Evolutionary conservation across 2,113 vertebrate genomes (phyloP), one percentile per base, ranked within the genome.

Genomic region (Rhinoderma darwinii): DNA sequence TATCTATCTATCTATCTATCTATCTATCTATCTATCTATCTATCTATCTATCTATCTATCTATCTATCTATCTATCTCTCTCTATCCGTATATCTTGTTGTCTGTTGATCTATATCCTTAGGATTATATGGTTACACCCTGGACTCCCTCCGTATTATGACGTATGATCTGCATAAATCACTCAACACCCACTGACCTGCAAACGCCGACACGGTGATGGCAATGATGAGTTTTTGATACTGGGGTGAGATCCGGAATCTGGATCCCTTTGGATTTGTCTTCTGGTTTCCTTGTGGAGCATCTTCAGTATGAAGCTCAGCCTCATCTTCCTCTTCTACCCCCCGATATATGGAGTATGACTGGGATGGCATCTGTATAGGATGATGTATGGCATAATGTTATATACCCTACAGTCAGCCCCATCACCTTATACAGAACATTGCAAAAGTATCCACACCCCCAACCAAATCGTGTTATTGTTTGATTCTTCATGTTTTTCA

Each of bases 281-380:
- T 43, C 7, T 8, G 25, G 4, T 7, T 17, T 10, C 2, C 43
- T 3, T 20, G 30, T 12, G 41, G 74, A 14, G 59, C 4, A 0
- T 79, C 75, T 30, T 78, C 59, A 3, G 70, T 50, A 5, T 86
- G 84, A 4, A 86, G 75, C 35, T 78, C 84, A 11, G 82, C 82
- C 47, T 72, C 68, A 15, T 86, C 84, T 2, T 86, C 74, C 41
- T 86, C 84, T 1, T 84, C 83, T 25, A 68, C 84, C 6, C 74
- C 74, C 5, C 74, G 74, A 61, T 86, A 77, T 2, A 86, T 70
- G 30, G 84, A 78, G 32, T 39, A 86, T n/a, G 84, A 79, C 30
- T 47, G 66, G 9, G 66, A 72, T 4, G 66, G n/a, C 43, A 51
- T 44, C 82, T 83, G 66, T 22, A 20, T 1, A 18, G 80, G 14